Evolutionary conservation across 2,888 invertebrate genomes (phyloP), one percentile per base, ranked within the genome.

Genomic region (Drosophila conformis): DNA sequence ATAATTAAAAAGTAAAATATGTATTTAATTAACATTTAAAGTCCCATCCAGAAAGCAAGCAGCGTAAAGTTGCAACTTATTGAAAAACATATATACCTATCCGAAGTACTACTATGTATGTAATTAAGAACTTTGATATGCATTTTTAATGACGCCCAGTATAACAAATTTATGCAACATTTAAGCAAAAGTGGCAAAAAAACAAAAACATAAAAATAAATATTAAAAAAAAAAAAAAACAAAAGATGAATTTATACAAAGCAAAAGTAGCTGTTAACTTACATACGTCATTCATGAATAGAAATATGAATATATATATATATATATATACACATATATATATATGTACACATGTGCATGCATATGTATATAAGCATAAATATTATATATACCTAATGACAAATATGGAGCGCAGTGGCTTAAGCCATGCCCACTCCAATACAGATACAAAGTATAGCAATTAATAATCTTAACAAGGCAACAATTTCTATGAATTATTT

Each of bases 81-180:
- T 86, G 46, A 46, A 46, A 46, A 33, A 35, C 15, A 29, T 27
- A 25, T 36, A 71, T 71, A 77, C 69, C 72, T 83, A 87, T 69
- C 59, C 70, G 65, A 72, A 75, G 69, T 78, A 38, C 36, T 38
- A 38, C 56, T 56, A 63, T 68, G 65, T 78, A 76, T 73, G 64
- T 82, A 82, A 76, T 67, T 73, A 87, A 88, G 82, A 86, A 83
- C 86, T 88, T 88, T 88, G 87, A 88, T 85, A 86, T 83, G 84
- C 84, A 87, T 87, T 85, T 87, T 89, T 87, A 88, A 80, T 82
- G 66, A 79, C 64, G 88, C 88, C 86, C 86, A 76, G 69, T 48
- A 78, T 33, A 15, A 56, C 7, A 27, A 56, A n/a, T 38, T 10
- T 40, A 63, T 67, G 27, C 36, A 76, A 69, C 73, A 76, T 73